These are phyloP conservation scores for Lepidostoma basale DNA, from an alignment of 1,140 invertebrate species.

Conservation along the genomic window DNA sequence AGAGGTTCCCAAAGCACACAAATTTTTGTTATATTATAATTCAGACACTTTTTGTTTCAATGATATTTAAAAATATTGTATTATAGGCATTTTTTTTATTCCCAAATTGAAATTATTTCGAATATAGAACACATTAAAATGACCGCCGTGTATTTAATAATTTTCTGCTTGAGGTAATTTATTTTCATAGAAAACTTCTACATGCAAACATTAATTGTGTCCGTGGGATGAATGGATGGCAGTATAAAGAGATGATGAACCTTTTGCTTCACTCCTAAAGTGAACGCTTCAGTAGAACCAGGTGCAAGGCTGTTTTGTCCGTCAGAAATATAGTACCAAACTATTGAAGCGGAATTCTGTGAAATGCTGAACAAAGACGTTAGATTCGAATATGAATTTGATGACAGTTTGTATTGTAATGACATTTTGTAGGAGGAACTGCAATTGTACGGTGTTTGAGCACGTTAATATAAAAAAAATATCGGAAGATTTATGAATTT, in stretches of 20 bases:
- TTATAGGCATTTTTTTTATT: too few relatives aligned
- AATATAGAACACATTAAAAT: too few relatives aligned
- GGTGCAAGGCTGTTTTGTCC: not conserved
- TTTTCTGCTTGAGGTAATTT: constrained; percentile 18
- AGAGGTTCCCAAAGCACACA: too few relatives aligned
- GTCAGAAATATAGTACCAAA: too few relatives aligned
- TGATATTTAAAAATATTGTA: too few relatives aligned
- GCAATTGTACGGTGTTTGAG: not conserved
- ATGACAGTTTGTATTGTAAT: constrained; percentile 5
- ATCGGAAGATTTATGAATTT: too few relatives aligned
- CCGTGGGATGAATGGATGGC: constrained; percentile 16
- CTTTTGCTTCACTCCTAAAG: not conserved
- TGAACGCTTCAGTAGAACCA: constrained; percentile 5
- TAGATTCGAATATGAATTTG: constrained; percentile 13
- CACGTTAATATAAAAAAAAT: too few relatives aligned
- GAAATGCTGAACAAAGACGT: constrained; percentile 1
- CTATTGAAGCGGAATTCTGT: constrained; percentile 14
- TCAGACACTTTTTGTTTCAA: too few relatives aligned
- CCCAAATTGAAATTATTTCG: too few relatives aligned
- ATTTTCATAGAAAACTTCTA: constrained; percentile 11
- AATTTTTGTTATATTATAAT: too few relatives aligned
- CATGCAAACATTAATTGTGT: constrained; percentile 28
- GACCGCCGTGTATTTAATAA: constrained; percentile 7
- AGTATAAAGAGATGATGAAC: constrained; percentile 33
- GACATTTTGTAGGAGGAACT: not conserved